Percentiles rank a stretch among this genome's conserved stretches.
phyloP scores from a whole-genome alignment of 2,888 invertebrate genomes.

The Hyppa rectilinea region DNA sequence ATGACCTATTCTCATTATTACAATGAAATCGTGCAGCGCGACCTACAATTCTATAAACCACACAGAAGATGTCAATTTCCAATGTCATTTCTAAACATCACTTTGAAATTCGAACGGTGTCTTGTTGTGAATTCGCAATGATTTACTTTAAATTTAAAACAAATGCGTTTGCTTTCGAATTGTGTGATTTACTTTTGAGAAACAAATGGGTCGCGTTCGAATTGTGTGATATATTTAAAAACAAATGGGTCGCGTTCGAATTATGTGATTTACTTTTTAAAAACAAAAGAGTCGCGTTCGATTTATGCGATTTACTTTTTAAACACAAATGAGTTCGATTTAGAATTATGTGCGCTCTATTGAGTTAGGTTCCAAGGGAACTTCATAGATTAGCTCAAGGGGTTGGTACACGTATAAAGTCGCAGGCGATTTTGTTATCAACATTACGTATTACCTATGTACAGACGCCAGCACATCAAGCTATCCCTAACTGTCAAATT shows the following conservation, averaged over 20 bases:
- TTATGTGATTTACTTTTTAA: not conserved
- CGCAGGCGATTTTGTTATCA: not conserved
- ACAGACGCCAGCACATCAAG: no score
- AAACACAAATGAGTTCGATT: not conserved
- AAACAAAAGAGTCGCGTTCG: not conserved
- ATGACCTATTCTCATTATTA: not conserved
- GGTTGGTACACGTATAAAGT: not conserved
- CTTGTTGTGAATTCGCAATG: not conserved
- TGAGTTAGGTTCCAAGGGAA: not conserved
- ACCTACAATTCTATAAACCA: not conserved
- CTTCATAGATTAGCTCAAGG: no score
- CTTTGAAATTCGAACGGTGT: slow-evolving; percentile 1
- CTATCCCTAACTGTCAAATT: no score
- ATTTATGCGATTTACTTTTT: not conserved
- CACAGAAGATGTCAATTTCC: not conserved
- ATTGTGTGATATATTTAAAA: not conserved
- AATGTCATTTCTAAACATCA: not conserved
- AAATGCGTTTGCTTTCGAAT: not conserved
- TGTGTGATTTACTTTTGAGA: not conserved
- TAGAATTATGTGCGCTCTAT: no score
- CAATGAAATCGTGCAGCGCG: slow-evolving; percentile 24
- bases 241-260: not conserved
- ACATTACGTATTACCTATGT: not conserved
- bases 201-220: not conserved
- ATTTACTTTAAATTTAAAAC: not conserved